A percentile compares a stretch with the other conserved stretches of the same genome.
Evolutionary conservation across 2,797 vertebrate genomes (phyloP).

Genomic region (Aeoliscus strigatus): DNA sequence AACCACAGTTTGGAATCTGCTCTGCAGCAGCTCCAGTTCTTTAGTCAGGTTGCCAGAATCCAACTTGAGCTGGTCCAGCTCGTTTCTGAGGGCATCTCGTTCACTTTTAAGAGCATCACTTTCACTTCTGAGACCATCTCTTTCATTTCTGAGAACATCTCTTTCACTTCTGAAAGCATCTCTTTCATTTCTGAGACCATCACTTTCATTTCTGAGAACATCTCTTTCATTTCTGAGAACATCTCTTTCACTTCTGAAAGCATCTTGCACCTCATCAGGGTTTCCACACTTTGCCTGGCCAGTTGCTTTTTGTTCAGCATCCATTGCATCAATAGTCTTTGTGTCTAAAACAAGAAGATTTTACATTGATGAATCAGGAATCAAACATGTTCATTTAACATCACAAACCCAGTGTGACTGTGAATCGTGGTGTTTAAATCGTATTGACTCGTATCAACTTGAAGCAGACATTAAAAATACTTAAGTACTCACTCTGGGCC

Average conservation of each 20-base stretch:
- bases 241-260: slow-evolving; percentile 11
- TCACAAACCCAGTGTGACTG: background rate
- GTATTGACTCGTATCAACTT: background rate
- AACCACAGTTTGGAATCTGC: slow-evolving; percentile 1
- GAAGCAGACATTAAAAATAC: background rate
- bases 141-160: slow-evolving; percentile 1
- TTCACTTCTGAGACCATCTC: slow-evolving; percentile 13
- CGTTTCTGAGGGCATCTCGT: slow-evolving; percentile 2
- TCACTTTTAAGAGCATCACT: slow-evolving; percentile 12
- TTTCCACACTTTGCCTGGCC: background rate
- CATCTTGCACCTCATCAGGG: slow-evolving; percentile 6
- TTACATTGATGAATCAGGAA: background rate
- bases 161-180: slow-evolving; percentile 9
- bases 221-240: slow-evolving; percentile 4
- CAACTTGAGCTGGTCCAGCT: slow-evolving; percentile 16
- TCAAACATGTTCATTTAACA: background rate
- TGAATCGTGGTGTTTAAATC: no score
- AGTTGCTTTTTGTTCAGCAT: background rate
- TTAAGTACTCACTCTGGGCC: slow-evolving; percentile 28
- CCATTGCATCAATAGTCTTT: background rate
- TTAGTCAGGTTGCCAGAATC: slow-evolving; percentile 8
- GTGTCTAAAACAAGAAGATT: slow-evolving; percentile 18
- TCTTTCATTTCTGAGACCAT: background rate
- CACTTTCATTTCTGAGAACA: slow-evolving; percentile 8
- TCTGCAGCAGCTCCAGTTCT: slow-evolving; percentile 20